Evolutionary conservation across 1,140 invertebrate species (phyloP), one percentile per base, ranked within the genome.

Genomic region (Prorops nasuta): DNA sequence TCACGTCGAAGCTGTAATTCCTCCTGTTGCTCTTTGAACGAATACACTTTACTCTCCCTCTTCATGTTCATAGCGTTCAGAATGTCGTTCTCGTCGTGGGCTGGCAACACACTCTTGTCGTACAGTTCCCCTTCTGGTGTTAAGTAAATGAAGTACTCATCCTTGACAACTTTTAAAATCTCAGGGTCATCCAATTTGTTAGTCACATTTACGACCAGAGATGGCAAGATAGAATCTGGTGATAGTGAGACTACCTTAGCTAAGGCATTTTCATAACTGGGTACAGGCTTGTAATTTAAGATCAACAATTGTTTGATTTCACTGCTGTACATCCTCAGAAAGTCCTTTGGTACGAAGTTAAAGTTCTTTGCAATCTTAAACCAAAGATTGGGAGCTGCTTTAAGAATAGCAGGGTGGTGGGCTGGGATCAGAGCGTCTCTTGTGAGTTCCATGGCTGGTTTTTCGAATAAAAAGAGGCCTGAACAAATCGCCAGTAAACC

Each of bases 11-110:
- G 74, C 64, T 96, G 90, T 45, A 97, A 73, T 71, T 98, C 96
- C 67, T 96, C 96, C 64, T 96, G 80, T 71, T 98, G 96, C 61
- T 98, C 96, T 69, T 96, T 95, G 70, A 94, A 97, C 14, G 93
- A 96, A 71, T 98, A 98, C 2, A 87, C 91, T 79, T 98, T 98
- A 69, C 92, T 98, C 67, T 98, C 96, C 32, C 95, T 81, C 76
- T 95, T 96, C 65, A 98, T 83, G 63, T 98, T 98, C 79, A 90
- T 88, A 14, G 84, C 83, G 40, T 82, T 81, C 63, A 84, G 60
- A 22, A 81, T 78, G 34, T 75, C 81, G 53, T 80, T 84, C 46
- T 84, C 84, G 41, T 86, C 82, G 54, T 81, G 84, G 1, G 85
- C 86, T 6, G 93, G 91, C 43, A 98, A 78, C 2, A 96, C 84